Conservation (phyloP, 2,797 vertebrate species). For the Choloepus didactylus region DNA sequence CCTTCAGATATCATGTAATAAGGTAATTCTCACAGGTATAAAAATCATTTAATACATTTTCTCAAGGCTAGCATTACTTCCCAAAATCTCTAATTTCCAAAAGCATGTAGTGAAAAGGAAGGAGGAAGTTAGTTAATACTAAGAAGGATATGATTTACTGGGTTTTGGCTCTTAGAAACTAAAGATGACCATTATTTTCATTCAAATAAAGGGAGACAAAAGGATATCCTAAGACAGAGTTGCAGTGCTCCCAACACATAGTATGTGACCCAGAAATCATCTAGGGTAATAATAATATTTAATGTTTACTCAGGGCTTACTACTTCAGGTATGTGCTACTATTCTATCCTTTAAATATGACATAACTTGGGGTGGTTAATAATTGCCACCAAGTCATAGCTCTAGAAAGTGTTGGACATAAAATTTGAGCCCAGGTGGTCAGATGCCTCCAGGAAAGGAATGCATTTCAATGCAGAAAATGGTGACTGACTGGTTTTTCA, state of each 20-base stretch:
- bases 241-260: neutral
- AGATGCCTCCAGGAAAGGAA: neutral
- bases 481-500: neutral
- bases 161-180: neutral
- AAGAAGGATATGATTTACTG: neutral
- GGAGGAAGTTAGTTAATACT: slow-evolving; percentile 8
- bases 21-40: neutral
- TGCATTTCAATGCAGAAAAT: slow-evolving; percentile 56
- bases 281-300: neutral
- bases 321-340: neutral
- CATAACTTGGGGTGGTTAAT: neutral
- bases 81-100: slow-evolving; percentile 42
- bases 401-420: neutral
- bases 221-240: neutral
- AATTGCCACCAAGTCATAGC: neutral
- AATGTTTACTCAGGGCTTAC: neutral
- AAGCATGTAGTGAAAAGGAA: neutral
- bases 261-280: neutral
- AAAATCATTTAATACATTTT: slow-evolving; percentile 6
- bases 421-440: slow-evolving; percentile 25
- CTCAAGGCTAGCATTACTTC: neutral
- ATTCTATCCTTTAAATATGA: neutral
- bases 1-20: neutral
- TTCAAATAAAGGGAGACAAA: slow-evolving; percentile 41
- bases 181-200: neutral